A percentile compares a stretch with the other conserved stretches of the same genome.
These are phyloP conservation scores for Cotesia glomerata DNA, from an alignment of 1,140 invertebrate genomes.

Conservation along the genomic window DNA sequence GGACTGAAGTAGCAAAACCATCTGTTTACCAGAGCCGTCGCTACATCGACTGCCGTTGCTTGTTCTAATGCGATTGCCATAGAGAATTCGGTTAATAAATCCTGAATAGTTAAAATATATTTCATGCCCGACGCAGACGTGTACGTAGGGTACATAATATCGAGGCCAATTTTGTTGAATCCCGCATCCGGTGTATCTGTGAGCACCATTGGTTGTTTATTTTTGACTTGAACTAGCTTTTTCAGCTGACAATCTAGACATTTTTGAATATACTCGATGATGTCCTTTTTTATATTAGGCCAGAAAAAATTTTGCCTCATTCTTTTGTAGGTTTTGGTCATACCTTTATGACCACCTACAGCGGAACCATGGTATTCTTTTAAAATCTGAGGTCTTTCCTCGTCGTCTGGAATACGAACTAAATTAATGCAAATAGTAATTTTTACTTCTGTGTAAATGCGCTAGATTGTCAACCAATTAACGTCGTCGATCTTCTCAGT, in stretches of 20 bases:
- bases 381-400: not conserved
- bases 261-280: constrained; percentile 22
- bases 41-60: constrained; percentile 36
- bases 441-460: not conserved
- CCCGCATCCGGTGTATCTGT: not conserved
- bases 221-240: constrained; percentile 24
- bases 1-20: constrained; percentile 41
- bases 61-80: constrained; percentile 33
- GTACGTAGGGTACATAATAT: constrained; percentile 42
- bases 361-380: constrained; percentile 22
- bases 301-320: constrained; percentile 26
- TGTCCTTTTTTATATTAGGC: constrained; percentile 27
- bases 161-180: constrained; percentile 28
- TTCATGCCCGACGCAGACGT: constrained; percentile 35
- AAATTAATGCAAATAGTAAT: constrained; percentile 8
- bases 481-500: not conserved
- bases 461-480: not conserved
- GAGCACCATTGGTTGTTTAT: not conserved
- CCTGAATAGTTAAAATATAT: constrained; percentile 44
- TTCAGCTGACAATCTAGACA: constrained; percentile 26
- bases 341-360: constrained; percentile 7
- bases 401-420: not conserved
- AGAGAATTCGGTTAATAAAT: constrained; percentile 35
- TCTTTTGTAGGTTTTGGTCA: constrained; percentile 22
- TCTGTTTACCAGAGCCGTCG: constrained; percentile 33